Percentiles rank a stretch among this genome's conserved stretches.
Evolutionary conservation across 2,797 vertebrate species (phyloP).

Genomic region (Podarcis siculus): DNA sequence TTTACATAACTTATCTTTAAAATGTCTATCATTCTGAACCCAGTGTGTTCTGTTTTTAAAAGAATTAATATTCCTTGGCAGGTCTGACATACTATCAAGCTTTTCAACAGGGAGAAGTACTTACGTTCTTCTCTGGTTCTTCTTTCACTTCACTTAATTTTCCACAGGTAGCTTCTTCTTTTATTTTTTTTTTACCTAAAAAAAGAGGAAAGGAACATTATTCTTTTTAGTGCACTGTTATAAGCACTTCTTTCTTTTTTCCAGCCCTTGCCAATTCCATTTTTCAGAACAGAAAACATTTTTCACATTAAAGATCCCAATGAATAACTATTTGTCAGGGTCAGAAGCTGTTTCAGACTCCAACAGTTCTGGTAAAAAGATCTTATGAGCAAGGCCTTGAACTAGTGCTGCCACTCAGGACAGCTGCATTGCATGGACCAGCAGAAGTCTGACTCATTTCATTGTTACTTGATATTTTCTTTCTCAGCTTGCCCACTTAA

Average conservation of each 20-base stretch:
- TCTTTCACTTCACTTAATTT: conserved; percentile 63
- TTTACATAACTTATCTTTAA: not conserved
- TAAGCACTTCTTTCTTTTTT: conserved; percentile 31
- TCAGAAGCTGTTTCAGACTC: not conserved
- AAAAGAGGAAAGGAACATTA: conserved; percentile 47
- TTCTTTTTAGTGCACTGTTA: not conserved
- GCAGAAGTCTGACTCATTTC: not conserved
- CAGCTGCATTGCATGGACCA: not conserved
- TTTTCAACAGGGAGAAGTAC: conserved; percentile 43
- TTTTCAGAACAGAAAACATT: conserved; percentile 9
- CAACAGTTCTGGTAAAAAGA: not conserved
- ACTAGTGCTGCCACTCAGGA: not conserved
- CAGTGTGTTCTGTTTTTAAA: not conserved
- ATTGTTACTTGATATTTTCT: not conserved
- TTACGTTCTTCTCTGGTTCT: conserved; percentile 69
- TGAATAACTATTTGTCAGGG: not conserved
- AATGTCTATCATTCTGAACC: not conserved
- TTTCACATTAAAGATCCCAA: no score
- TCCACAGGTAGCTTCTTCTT: not conserved
- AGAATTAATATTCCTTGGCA: conserved; percentile 33
- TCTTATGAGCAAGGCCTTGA: not conserved
- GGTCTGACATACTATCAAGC: not conserved
- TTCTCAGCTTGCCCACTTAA: not conserved
- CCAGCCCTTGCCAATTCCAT: conserved; percentile 44
- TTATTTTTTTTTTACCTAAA: conserved; percentile 24